Conservation (phyloP, 2,113 vertebrate species). For the Pygathrix nemaeus region DNA sequence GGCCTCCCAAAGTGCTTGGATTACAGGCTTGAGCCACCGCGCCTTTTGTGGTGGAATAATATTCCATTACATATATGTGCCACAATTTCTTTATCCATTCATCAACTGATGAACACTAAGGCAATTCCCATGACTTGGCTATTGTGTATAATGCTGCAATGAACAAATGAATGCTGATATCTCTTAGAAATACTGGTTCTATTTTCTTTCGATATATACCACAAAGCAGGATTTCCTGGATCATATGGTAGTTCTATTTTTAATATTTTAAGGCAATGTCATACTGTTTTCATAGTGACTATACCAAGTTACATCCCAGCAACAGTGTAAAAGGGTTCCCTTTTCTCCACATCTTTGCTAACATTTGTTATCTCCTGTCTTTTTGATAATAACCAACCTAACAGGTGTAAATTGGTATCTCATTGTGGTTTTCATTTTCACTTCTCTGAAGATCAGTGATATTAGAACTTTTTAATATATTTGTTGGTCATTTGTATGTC, state of each 20-base stretch:
- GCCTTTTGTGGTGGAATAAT: neutral
- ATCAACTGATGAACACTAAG: neutral
- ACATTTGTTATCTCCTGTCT: neutral
- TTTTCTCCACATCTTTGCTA: neutral
- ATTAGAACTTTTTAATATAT: neutral
- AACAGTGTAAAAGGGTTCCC: neutral
- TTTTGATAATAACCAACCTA: neutral
- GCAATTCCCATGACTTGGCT: neutral
- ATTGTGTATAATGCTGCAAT: neutral
- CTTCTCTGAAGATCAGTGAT: neutral
- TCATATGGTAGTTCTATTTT: neutral
- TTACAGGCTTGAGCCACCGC: too few relatives aligned
- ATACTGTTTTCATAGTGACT: neutral
- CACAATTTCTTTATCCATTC: neutral
- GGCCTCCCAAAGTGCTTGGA: too few relatives aligned
- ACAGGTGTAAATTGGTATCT: neutral
- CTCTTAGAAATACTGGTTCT: neutral
- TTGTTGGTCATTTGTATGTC: neutral
- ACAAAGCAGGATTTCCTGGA: neutral
- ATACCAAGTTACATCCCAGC: neutral
- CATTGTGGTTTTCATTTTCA: neutral
- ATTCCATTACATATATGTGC: neutral
- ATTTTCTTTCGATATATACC: neutral
- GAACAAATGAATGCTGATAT: neutral
- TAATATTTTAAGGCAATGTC: neutral